Evolutionary conservation across 2,888 invertebrate species (phyloP), one percentile per base, ranked within the genome.

Genomic region (Drosophila kuntzei): DNA sequence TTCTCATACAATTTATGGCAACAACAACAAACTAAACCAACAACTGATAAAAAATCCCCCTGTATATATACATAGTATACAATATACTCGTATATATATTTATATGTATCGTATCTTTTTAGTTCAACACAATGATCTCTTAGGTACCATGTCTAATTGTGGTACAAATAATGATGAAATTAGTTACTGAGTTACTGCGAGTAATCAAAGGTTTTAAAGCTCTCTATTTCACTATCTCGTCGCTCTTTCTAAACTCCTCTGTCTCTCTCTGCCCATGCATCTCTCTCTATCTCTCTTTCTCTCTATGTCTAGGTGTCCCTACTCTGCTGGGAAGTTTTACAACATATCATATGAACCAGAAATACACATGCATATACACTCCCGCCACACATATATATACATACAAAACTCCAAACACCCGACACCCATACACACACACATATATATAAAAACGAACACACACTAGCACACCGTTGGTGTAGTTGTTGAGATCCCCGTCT

Each of bases 41-140:
- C 14, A 47, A 37, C 64, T 43, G 49, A 59, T 37, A 18, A 29
- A 37, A 14, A 46, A 18, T 36, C 32, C 61, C 73, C 66, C 41
- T 76, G 78, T 74, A 76, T 57, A 76, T 77, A 70, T 36, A 64
- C 29, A 63, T 22, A 18, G 39, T 11, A 36, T 36, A 14, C 36
- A 36, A 39, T 18, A 18, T 39, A 5, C 18, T 39, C 43, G 22
- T 22, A 43, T 43, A 25, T 76, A 73, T 59, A 76, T 73, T 60
- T 39, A 59, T 36, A 54, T 27, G 55, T 51, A 49, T 57, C 75
- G 60, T 76, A 76, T 76, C 64, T 64, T 14, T 66, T 14, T 70
- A 55, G 62, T 39, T 29, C 39, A 29, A 41, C 18, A 11, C 20
- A 49, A 37, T 34, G 25, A 34, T 16, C 32, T 39, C 20, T n/a